A percentile compares a stretch with the other conserved stretches of the same genome.
Evolutionary conservation across 2,888 invertebrate genomes (phyloP).

Genomic region (Lamellibrachia columna): DNA sequence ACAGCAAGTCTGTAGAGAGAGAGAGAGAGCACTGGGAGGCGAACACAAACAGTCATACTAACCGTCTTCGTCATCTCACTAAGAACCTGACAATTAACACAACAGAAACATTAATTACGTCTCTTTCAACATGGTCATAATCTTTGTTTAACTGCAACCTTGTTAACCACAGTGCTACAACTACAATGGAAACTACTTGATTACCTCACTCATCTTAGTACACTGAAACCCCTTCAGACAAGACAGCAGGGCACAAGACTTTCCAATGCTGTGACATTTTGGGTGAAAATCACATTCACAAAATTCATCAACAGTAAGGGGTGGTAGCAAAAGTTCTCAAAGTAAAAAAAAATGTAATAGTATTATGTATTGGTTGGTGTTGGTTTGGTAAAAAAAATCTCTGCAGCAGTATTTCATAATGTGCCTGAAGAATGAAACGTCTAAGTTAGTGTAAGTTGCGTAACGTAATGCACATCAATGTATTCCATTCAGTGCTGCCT

Average conservation of each 20-base stretch:
- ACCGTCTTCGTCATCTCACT: slow-evolving; percentile 12
- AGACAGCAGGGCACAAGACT: not conserved
- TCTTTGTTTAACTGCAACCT: not conserved
- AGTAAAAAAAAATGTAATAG: too few species aligned
- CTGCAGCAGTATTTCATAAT: too few species aligned
- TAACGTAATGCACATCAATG: too few species aligned
- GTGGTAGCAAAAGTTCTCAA: too few species aligned
- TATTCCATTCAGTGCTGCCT: too few species aligned
- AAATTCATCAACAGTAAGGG: too few species aligned
- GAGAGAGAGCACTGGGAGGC: not conserved
- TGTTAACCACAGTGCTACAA: not conserved
- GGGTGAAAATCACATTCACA: too few species aligned
- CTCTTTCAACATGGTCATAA: not conserved
- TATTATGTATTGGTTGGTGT: too few species aligned
- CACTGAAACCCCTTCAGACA: not conserved
- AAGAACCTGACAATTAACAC: slow-evolving; percentile 12
- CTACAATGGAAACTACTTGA: not conserved
- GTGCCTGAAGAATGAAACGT: too few species aligned
- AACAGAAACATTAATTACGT: slow-evolving; percentile 1
- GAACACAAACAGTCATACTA: not conserved
- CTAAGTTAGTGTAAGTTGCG: too few species aligned
- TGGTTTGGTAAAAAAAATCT: too few species aligned
- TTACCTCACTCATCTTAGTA: not conserved
- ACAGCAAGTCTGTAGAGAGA: not conserved
- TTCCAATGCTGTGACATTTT: too few species aligned